Base-by-base conservation (phyloP, 2,888 invertebrate species). In the Morpho achilles region DNA sequence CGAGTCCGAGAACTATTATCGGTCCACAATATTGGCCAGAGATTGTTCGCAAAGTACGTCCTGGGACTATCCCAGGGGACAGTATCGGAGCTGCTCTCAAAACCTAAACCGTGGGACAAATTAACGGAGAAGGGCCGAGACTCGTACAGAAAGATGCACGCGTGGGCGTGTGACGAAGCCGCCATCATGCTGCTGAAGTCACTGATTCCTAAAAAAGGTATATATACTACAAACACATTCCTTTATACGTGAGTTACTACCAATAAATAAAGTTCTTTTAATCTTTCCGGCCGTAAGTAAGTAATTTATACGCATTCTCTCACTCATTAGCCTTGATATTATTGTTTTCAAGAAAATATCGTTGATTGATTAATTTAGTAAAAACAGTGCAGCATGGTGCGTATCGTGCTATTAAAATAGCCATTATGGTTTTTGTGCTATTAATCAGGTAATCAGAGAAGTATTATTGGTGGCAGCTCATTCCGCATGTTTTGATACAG, bases 41-140 rank as follows among this genome's bases (percentile, higher is more conserved):
- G 99, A 63, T 92, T 99, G 73, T 99, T 99, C 89, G 99, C 99
- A 72, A 99, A 99, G 84, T 99, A 99, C 88, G 97, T 99, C 53
- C 94, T 99, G 70, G 99, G 99, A 0, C 91, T 98, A 64, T 98
- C 96, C 64, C 99, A 99, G 86, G 99, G 99, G 62, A 99, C 99
- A 32, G 99, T 99, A 51, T 98, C 98, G 67, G 99, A 99, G 90
- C 91, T 99, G 74, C 93, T 99, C 65, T 99, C 99, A 70, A 99
- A 99, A 83, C 99, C 99, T 57, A 99, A 99, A 83, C 98, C 98
- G 9, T 99, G 99, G 99, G 98, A 99, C 91, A 99, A 99, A 90
- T 92, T 99, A 78, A 99, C 99, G 60, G 99, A 99, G 91, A 99
- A 99, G 86, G 99, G 99, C 43, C 93, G 99, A 58, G 99, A 99